A percentile compares a stretch with the other conserved stretches of the same genome.
These are phyloP conservation scores for Branchipolynoe longqiensis DNA, from an alignment of 2,888 invertebrate genomes.

Conservation along the genomic window DNA sequence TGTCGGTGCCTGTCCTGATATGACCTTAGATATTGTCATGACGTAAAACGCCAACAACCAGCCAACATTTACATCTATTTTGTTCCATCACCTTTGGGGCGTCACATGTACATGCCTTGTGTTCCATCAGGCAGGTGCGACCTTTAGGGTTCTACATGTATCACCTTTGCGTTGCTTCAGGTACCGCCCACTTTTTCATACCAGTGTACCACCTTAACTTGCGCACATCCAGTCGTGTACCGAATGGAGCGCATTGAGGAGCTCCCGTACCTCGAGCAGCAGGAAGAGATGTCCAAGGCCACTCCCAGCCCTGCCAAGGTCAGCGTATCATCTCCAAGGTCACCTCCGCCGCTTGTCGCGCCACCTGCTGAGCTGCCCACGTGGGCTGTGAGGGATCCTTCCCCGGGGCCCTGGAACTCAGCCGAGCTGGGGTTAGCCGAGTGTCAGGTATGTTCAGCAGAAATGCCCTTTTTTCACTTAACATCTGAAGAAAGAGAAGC, in stretches of 20 bases:
- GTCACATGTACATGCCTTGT: no score
- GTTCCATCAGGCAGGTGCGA: no score
- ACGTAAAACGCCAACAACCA: no score
- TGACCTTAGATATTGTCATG: no score
- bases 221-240: slow-evolving; percentile 54
- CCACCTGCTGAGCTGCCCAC: not conserved
- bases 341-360: slow-evolving; percentile 18
- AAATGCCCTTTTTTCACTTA: no score
- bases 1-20: no score
- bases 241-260: slow-evolving; percentile 61
- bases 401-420: not conserved
- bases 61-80: no score
- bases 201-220: slow-evolving; percentile 40
- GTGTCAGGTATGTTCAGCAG: slow-evolving; percentile 39
- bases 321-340: not conserved
- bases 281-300: slow-evolving; percentile 14
- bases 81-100: no score
- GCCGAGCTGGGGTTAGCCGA: slow-evolving; percentile 17
- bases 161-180: no score
- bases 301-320: slow-evolving; percentile 1
- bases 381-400: slow-evolving; percentile 33
- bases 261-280: slow-evolving; percentile 51
- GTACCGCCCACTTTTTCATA: no score
- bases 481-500: no score
- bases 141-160: no score